A percentile compares a stretch with the other conserved stretches of the same genome.
phyloP scores from a whole-genome alignment of 2,113 vertebrate genomes.

The Thamnophis sirtalis region DNA sequence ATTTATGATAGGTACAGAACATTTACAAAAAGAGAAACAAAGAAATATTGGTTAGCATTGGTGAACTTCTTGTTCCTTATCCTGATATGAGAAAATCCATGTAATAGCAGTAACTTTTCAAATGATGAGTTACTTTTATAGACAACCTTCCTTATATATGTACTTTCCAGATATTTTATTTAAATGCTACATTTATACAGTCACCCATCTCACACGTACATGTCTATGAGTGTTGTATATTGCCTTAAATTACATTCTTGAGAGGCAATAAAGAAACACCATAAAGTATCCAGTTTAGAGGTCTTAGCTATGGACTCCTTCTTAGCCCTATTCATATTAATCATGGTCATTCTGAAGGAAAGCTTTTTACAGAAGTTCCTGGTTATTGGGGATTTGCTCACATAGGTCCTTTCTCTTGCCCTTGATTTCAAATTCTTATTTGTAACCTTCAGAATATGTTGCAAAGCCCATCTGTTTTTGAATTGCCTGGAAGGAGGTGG shows the following conservation, averaged over 20 bases:
- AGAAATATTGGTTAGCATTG: neutral
- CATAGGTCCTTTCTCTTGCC: neutral
- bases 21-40: neutral
- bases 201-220: neutral
- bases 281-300: neutral
- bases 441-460: neutral
- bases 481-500: neutral
- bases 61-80: neutral
- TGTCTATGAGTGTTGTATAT: neutral
- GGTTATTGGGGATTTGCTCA: neutral
- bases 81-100: neutral
- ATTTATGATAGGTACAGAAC: neutral
- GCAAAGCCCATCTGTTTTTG: neutral
- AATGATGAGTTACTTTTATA: neutral
- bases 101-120: neutral
- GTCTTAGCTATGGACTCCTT: neutral
- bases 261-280: neutral
- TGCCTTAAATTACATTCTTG: neutral
- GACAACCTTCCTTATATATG: neutral
- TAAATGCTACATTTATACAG: neutral
- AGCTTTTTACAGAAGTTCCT: neutral
- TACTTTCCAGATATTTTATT: neutral
- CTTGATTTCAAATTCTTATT: neutral
- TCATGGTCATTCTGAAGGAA: neutral
- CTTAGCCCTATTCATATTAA: neutral